Conservation (phyloP, 1,140 invertebrate species). For the Cydia strobilella region DNA sequence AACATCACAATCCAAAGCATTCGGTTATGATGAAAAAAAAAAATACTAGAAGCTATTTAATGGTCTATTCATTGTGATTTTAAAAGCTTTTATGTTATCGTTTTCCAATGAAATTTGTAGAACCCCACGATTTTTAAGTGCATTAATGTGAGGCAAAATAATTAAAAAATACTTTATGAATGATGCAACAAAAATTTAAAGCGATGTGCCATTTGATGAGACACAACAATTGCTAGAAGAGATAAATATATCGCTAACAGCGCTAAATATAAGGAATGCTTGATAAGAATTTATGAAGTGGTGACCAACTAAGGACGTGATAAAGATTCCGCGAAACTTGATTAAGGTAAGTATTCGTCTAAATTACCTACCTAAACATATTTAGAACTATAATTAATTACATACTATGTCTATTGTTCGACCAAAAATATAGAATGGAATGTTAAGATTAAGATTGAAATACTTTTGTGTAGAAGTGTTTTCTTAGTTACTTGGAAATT, state of each 20-base stretch:
- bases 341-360: background rate
- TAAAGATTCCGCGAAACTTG: background rate
- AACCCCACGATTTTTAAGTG: slow-evolving; percentile 47
- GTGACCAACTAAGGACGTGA: background rate
- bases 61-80: slow-evolving; percentile 27
- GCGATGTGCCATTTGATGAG: slow-evolving; percentile 27
- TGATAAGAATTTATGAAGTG: background rate
- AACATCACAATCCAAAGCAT: slow-evolving; percentile 28
- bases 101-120: slow-evolving; percentile 21
- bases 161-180: slow-evolving; percentile 58
- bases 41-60: slow-evolving; percentile 31
- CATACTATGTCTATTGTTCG: background rate
- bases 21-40: slow-evolving; percentile 30
- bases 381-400: background rate
- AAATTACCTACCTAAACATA: background rate
- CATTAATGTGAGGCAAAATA: slow-evolving; percentile 66
- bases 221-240: slow-evolving; percentile 14
- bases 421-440: background rate
- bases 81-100: slow-evolving; percentile 7
- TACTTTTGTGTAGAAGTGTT: background rate
- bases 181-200: slow-evolving; percentile 45
- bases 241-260: background rate
- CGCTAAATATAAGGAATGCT: background rate
- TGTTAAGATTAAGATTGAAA: background rate
- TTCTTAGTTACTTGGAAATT: background rate